Evolutionary conservation across 2,797 vertebrate genomes (phyloP).

Genomic region (Hirundo rustica): DNA sequence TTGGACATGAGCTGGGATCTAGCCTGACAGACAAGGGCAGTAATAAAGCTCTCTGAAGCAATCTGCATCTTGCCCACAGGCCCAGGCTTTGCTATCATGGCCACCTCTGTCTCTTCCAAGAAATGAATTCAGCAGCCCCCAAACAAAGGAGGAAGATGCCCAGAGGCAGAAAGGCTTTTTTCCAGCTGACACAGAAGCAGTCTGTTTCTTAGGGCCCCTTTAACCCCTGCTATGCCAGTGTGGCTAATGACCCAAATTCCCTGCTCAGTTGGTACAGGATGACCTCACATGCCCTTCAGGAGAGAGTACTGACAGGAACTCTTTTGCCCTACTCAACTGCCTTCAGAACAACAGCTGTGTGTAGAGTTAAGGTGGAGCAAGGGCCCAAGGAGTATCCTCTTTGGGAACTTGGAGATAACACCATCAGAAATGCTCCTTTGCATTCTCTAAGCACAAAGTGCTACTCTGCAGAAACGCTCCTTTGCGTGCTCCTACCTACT

Average conservation of each 20-base stretch:
- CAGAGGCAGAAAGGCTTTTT: conserved; percentile 45
- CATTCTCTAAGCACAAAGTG: neutral
- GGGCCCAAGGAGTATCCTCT: neutral
- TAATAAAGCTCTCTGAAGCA: neutral
- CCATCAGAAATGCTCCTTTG: neutral
- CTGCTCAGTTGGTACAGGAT: neutral
- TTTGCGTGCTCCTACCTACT: neutral
- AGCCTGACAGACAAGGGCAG: neutral
- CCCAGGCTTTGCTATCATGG: neutral
- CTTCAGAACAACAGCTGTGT: neutral
- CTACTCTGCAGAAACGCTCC: neutral
- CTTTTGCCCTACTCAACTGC: neutral
- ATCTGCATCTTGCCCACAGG: neutral
- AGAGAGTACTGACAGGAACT: neutral
- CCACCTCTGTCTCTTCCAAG: neutral
- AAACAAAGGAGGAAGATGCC: conserved; percentile 30
- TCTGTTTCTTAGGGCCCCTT: conserved; percentile 19
- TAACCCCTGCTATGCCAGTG: conserved; percentile 9
- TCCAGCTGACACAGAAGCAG: neutral
- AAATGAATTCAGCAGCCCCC: conserved; percentile 7
- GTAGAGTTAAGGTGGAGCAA: neutral
- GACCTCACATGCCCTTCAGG: neutral
- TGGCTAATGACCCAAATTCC: conserved; percentile 42
- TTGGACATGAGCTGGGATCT: neutral
- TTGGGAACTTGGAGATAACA: neutral